These are phyloP conservation scores for Falco punctatus DNA, from an alignment of 2,113 vertebrate genomes.

Conservation along the genomic window DNA sequence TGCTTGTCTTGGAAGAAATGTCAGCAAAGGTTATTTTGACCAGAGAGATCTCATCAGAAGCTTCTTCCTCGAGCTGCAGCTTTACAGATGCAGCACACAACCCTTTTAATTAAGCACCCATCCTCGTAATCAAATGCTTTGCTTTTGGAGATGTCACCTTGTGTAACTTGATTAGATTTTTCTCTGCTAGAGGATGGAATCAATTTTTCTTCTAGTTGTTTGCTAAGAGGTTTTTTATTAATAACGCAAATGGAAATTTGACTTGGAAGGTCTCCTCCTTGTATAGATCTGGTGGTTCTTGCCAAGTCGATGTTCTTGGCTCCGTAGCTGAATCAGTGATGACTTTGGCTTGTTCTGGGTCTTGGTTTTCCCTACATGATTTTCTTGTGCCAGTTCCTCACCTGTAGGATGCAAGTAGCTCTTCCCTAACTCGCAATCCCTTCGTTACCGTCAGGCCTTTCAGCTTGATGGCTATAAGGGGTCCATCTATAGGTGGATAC, in stretches of 20 bases:
- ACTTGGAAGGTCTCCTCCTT: background rate
- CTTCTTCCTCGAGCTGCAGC: background rate
- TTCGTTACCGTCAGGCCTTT: accelerated
- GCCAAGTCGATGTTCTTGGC: slow-evolving; percentile 45
- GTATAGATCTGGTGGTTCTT: background rate
- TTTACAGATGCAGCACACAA: background rate
- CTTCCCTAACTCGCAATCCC: background rate
- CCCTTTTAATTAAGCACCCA: slow-evolving; percentile 40
- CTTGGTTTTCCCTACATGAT: background rate
- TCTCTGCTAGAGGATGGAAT: slow-evolving; percentile 29
- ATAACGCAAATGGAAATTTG: slow-evolving; percentile 54
- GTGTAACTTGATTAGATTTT: slow-evolving; percentile 39
- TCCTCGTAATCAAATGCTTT: background rate
- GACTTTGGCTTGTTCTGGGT: background rate
- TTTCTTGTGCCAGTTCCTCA: background rate
- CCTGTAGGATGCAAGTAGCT: background rate
- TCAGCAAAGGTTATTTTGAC: background rate
- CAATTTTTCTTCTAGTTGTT: slow-evolving; percentile 36
- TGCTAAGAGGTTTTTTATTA: slow-evolving; percentile 64
- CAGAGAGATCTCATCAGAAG: background rate
- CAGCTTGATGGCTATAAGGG: accelerated
- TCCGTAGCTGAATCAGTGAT: background rate
- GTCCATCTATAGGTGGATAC: accelerated
- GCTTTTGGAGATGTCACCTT: slow-evolving; percentile 60
- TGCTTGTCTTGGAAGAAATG: background rate